These are phyloP conservation scores for Periophthalmodon schlosseri DNA, from an alignment of 2,113 vertebrate species.

Conservation along the genomic window DNA sequence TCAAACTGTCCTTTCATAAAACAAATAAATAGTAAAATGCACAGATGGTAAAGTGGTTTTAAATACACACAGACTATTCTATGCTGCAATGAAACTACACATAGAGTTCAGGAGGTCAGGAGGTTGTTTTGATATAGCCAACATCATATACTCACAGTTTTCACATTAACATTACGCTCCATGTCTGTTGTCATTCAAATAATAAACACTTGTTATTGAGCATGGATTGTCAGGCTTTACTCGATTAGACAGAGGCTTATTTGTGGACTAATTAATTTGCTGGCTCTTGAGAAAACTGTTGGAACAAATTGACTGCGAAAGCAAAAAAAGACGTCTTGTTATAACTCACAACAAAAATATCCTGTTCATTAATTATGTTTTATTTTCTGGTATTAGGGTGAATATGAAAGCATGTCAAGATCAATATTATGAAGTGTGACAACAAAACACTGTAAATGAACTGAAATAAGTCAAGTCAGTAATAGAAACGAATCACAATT, in stretches of 20 bases:
- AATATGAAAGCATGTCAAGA: background rate
- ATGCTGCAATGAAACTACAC: background rate
- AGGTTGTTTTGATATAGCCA: background rate
- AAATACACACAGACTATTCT: too few species aligned
- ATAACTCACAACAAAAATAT: background rate
- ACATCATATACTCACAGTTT: background rate
- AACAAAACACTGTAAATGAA: too few species aligned
- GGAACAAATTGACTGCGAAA: background rate
- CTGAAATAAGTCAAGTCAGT: too few species aligned
- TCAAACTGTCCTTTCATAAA: too few species aligned
- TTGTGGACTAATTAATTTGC: constrained; percentile 8
- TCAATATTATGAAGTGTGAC: background rate
- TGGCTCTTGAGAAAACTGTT: constrained; percentile 10
- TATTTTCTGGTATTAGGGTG: background rate
- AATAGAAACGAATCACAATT: too few species aligned
- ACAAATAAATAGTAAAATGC: too few species aligned
- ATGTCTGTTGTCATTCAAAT: background rate
- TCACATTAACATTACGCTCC: background rate
- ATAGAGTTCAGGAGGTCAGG: background rate
- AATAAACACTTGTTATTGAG: constrained; percentile 11
- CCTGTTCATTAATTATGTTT: background rate
- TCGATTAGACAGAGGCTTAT: constrained; percentile 2
- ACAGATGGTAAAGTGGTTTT: too few species aligned
- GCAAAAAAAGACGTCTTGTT: background rate
- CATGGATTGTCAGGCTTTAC: background rate